Evolutionary conservation across 2,113 vertebrate species (phyloP), one percentile per base, ranked within the genome.

Genomic region (Raja brachyura): DNA sequence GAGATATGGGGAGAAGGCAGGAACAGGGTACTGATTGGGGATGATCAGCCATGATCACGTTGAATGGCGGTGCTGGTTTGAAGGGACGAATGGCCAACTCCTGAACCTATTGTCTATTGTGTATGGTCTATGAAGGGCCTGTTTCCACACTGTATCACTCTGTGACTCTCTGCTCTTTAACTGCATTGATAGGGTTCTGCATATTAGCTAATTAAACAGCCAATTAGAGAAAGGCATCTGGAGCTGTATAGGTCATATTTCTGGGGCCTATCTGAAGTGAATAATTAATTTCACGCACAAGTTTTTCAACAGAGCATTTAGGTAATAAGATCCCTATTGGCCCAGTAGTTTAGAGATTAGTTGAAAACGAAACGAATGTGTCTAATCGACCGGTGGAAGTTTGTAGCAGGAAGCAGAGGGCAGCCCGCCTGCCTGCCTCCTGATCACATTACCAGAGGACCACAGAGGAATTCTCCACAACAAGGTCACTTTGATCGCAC

Each of bases 241-340:
- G 59, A 88, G 68, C 33, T 73, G 68, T 11, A 48, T 48, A 73
- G 90, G 25, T 74, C 66, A 73, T 73, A 74, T 48, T 92, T 74
- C 20, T 73, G 3, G 73, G 90, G 90, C 7, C 0, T 73, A 73
- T 48, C 66, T 48, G 66, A 92, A 92, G 48, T 92, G 90, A 88
- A 73, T 92, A 92, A 48, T 92, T 73, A 92, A 92, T 74, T 92
- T 73, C 68, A 28, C 90, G 13, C 16, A 28, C 39, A 73, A 20
- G 22, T 92, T 92, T 73, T 92, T 5, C 20, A 73, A 22, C 66
- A 73, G 90, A 54, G 20, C 31, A 33, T 54, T 33, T 48, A 92
- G 28, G 68, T 73, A 74, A 92, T 92, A 92, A 70, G 68, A 92
- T 92, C 33, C 68, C 66, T 22, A 16, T 61, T 66, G 14, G 18